These are phyloP conservation scores for Botrylloides violaceus DNA, from an alignment of 23 tunicate species.

Conservation along the genomic window DNA sequence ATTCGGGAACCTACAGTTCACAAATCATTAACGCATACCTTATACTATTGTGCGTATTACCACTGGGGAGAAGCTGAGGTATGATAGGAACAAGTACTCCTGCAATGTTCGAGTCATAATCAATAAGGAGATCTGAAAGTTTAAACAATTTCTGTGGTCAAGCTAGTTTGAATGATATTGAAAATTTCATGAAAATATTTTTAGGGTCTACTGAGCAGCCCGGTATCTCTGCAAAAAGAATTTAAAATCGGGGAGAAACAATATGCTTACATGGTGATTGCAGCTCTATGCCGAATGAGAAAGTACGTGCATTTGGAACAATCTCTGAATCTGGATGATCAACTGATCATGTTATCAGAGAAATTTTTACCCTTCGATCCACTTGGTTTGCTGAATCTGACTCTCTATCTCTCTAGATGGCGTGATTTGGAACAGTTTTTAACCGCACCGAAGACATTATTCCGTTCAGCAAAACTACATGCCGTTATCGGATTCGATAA, in stretches of 20 bases:
- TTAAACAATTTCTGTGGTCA: too few species aligned
- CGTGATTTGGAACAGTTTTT: constrained; percentile 54
- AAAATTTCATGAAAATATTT: too few species aligned
- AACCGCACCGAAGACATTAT: constrained; percentile 46
- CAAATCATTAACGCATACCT: constrained; percentile 44
- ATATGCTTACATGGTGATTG: constrained; percentile 42
- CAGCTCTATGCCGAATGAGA: constrained; percentile 71
- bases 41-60: constrained; percentile 76
- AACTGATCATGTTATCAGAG: too few species aligned
- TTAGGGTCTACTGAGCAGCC: constrained; percentile 82
- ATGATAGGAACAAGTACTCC: not conserved
- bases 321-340: too few species aligned
- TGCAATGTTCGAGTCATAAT: too few species aligned
- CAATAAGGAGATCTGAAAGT: too few species aligned
- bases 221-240: constrained; percentile 33
- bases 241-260: constrained; percentile 66
- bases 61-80: constrained; percentile 94
- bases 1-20: constrained; percentile 43
- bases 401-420: constrained; percentile 35
- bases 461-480: constrained; percentile 50
- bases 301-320: too few species aligned
- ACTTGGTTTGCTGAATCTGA: not conserved
- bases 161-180: not conserved
- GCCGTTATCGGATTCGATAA: constrained; percentile 77
- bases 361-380: too few species aligned